Percentiles rank a stretch among this genome's conserved stretches.
Evolutionary conservation across 2,888 invertebrate genomes (phyloP).

Genomic region (Podabrus alpinus): DNA sequence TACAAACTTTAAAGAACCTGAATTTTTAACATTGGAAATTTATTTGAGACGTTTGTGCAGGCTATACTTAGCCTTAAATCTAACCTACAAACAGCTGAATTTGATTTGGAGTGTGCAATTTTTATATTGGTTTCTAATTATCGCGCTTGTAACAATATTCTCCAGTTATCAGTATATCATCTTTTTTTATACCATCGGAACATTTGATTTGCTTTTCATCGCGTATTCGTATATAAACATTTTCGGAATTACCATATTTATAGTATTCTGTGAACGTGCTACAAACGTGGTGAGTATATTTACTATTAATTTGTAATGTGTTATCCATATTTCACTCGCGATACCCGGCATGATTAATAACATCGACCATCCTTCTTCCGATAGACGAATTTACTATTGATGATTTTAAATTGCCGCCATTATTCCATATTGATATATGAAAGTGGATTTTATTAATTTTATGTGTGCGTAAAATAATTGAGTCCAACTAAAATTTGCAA

Average conservation of each 20-base stretch:
- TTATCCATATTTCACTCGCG: too few species aligned
- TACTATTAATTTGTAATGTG: too few species aligned
- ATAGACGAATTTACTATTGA: too few species aligned
- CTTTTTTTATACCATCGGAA: background rate
- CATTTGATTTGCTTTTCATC: background rate
- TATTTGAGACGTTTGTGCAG: background rate
- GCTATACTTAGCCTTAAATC: background rate
- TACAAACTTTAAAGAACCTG: background rate
- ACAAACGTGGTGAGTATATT: background rate
- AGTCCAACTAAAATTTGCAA: too few species aligned
- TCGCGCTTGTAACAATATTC: background rate
- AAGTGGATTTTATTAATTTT: too few species aligned
- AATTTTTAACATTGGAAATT: background rate
- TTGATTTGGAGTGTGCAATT: background rate
- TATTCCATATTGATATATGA: too few species aligned
- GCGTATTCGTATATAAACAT: background rate
- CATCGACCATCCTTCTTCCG: too few species aligned
- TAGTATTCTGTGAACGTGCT: background rate
- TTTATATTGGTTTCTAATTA: background rate
- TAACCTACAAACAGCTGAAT: background rate
- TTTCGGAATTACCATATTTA: background rate
- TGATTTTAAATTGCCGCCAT: too few species aligned
- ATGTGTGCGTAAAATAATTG: too few species aligned
- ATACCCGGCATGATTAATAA: too few species aligned
- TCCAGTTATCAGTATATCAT: background rate